phyloP scores from a whole-genome alignment of 2,797 vertebrate genomes.

The Corythornis leucogaster region DNA sequence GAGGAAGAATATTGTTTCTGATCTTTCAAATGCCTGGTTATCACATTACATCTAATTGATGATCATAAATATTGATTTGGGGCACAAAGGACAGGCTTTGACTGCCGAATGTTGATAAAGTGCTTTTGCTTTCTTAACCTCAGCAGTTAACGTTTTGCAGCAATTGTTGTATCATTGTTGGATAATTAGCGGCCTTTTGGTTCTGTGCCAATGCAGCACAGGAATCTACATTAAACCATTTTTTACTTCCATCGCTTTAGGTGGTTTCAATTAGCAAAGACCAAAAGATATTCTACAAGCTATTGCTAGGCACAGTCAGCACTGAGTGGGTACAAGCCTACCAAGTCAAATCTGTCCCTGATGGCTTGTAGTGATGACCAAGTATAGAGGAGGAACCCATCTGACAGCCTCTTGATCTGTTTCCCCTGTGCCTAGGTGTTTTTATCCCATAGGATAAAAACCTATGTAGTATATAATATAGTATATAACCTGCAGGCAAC shows the following conservation, averaged over 20 bases:
- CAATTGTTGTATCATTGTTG: not conserved
- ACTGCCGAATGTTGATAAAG: not conserved
- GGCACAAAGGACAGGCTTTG: not conserved
- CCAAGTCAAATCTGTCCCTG: not conserved
- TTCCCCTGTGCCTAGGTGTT: not conserved
- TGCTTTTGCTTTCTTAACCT: not conserved
- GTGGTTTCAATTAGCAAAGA: not conserved
- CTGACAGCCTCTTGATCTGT: not conserved
- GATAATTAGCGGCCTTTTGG: not conserved
- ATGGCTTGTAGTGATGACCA: not conserved
- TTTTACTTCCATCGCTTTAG: not conserved
- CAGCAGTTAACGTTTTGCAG: not conserved
- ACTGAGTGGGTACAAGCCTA: not conserved
- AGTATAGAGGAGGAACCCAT: rapidly evolving
- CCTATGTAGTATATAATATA: no score
- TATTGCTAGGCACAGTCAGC: not conserved
- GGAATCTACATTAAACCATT: not conserved
- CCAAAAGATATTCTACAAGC: not conserved
- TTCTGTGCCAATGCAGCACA: not conserved
- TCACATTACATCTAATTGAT: not conserved
- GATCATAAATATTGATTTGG: not conserved
- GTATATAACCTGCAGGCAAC: not conserved
- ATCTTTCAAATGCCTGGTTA: not conserved
- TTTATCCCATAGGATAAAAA: not conserved
- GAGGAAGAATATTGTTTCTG: not conserved